Evolutionary conservation across 1,140 invertebrate species (phyloP), one percentile per base, ranked within the genome.

Genomic region (Brachionus paranguensis): DNA sequence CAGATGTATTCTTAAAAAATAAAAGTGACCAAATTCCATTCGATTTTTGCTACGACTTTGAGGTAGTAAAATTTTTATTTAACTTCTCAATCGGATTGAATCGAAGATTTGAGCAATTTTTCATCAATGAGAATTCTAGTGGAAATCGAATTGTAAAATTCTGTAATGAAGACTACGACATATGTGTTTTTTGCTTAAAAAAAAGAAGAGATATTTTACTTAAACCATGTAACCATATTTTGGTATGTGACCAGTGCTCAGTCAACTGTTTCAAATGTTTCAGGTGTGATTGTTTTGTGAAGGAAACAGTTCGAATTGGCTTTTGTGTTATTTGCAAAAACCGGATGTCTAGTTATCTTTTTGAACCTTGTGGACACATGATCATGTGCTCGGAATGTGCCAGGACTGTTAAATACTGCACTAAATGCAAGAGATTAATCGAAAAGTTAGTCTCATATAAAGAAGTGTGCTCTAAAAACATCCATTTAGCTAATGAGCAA

Each of bases 271-370:
- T 97, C 89, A 97, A 97, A 90, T 98, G 96, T 89, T 92, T 98
- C 45, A 92, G 97, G 84, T 98, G 96, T 88, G 93, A 95, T 78
- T 94, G 95, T 86, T 92, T 92, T 41, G 94, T 97, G 41, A 89
- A 91, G 37, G 92, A 91, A 0, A 89, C 94, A 85, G 92, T 92
- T 24, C 95, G 94, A 91, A 93, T 94, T 89, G 85, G 79, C 84
- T 96, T 97, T 90, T 98, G 96, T 90, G 91, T 97, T 60, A 95
- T 98, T 7, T 98, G 96, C 88, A 96, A 95, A 10, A 95, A 96
- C 89, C 94, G 95, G 87, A 94, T 94, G 86, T 95, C 96, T 1
- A 93, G 94, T 4, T 93, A 97, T 60, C 91, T 97, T 85, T 97
- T 97, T 91, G 93, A 94, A 85, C 96, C 96, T 3, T 98, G 96